Percentiles rank a stretch among this genome's conserved stretches.
These are phyloP conservation scores for Aphidoletes aphidimyza DNA, from an alignment of 2,888 invertebrate genomes.

Conservation along the genomic window DNA sequence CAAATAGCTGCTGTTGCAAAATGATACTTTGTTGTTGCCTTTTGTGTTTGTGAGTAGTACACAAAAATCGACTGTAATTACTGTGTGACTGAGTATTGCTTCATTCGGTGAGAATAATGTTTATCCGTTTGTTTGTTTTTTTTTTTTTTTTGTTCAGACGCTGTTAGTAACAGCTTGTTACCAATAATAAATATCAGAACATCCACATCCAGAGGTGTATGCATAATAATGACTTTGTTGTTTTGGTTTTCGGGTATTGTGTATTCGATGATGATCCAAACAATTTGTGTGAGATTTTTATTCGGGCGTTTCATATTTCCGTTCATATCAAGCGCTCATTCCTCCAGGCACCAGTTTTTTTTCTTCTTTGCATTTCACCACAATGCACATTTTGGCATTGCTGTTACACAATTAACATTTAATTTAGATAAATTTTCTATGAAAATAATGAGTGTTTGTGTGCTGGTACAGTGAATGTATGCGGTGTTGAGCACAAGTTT, in stretches of 20 bases:
- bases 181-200: constrained; percentile 44
- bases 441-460: too few species aligned
- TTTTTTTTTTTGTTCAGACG: too few species aligned
- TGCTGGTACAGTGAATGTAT: too few species aligned
- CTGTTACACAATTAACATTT: too few species aligned
- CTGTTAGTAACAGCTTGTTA: too few species aligned
- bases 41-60: neutral
- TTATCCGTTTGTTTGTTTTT: too few species aligned
- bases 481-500: too few species aligned
- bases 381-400: too few species aligned
- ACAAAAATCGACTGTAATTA: too few species aligned
- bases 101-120: constrained; percentile 24
- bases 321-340: neutral
- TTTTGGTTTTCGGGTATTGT: neutral
- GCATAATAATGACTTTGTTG: neutral
- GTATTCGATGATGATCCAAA: neutral
- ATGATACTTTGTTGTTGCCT: too few species aligned
- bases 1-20: neutral
- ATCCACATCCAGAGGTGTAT: neutral
- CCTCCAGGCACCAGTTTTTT: constrained; percentile 20
- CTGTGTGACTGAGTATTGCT: too few species aligned
- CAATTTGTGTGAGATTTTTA: constrained; percentile 24
- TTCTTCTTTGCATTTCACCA: neutral
- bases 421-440: too few species aligned
- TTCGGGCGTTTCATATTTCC: neutral